These are phyloP conservation scores for Polyommatus iphigenia DNA, from an alignment of 2,888 invertebrate species.

Conservation along the genomic window DNA sequence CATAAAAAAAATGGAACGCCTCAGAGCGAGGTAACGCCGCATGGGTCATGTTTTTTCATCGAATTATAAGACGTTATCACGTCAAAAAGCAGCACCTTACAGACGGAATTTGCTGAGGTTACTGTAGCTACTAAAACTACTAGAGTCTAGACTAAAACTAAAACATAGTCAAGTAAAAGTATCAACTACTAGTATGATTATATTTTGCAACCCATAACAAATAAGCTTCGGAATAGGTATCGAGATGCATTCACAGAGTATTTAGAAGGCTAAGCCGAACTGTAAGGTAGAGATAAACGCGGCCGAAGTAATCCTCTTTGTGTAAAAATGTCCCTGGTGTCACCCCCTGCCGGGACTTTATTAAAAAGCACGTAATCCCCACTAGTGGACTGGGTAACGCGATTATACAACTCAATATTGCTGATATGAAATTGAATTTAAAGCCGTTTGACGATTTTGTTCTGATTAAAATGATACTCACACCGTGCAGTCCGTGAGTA, in stretches of 20 bases:
- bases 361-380: constrained; percentile 79
- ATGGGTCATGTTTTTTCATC: too few species aligned
- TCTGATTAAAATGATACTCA: constrained; percentile 11
- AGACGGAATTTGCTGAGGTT: too few species aligned
- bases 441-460: constrained; percentile 26
- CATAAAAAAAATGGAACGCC: too few species aligned
- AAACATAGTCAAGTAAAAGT: too few species aligned
- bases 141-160: not conserved
- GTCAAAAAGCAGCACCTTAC: too few species aligned
- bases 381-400: constrained; percentile 78
- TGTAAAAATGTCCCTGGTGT: constrained; percentile 76
- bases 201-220: constrained; percentile 11
- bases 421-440: constrained; percentile 75
- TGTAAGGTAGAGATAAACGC: constrained; percentile 79
- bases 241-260: constrained; percentile 62
- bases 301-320: constrained; percentile 78
- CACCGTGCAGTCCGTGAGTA: not conserved
- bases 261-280: constrained; percentile 73
- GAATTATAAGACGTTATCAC: too few species aligned
- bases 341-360: constrained; percentile 72
- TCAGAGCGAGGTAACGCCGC: too few species aligned
- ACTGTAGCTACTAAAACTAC: too few species aligned
- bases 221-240: constrained; percentile 22
- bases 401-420: constrained; percentile 76
- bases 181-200: not conserved